Evolutionary conservation across 35 echinoderm and acorn worm genomes (phyloP), one percentile per base, ranked within the genome.

Genomic region (Amphiura filiformis): DNA sequence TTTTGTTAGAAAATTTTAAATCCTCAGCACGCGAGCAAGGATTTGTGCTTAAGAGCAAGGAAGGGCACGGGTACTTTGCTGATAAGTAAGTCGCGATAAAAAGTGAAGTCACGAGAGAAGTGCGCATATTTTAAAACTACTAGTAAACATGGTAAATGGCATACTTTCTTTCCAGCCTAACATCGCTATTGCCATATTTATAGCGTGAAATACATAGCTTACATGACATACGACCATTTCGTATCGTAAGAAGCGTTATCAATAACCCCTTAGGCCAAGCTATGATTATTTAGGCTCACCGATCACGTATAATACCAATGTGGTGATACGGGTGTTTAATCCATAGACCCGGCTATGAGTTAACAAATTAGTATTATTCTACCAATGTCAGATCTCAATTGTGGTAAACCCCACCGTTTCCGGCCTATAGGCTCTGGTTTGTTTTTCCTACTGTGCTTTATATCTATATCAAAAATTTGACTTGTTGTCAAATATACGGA

Each of bases 371-470:
- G 61, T n/a, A 5, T 18, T 70, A 70, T 15, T 70, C n/a, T 52
- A 30, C 26, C 11, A 70, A 70, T 70, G 61, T 70, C 61, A 70
- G 26, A 52, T 7, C 28, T 5, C 11, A 9, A 47, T 47, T 70
- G 61, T n/a, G 61, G 61, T 70, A n/a, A 70, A n/a, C 11, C 41
- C 26, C 61, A 70, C 15, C 26, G 26, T 23, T 26, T 70, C 61
- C 61, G 61, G 61, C 61, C 61, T 70, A 70, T 70, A 70, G 61
- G 61, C 61, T 17, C n/a, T n/a, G n/a, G n/a, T n/a, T n/a, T n/a
- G 44, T 7, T 52, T 52, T 52, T 52, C 44, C 7, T 20, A 52
- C 44, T n/a, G n/a, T n/a, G n/a, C n/a, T n/a, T 11, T 52, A 52
- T 52, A 11, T 52, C 20, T 52, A 11, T 52, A 52, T 11, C 44